These are phyloP conservation scores for Scrobipalpa costella DNA, from an alignment of 2,888 invertebrate species.

Conservation along the genomic window DNA sequence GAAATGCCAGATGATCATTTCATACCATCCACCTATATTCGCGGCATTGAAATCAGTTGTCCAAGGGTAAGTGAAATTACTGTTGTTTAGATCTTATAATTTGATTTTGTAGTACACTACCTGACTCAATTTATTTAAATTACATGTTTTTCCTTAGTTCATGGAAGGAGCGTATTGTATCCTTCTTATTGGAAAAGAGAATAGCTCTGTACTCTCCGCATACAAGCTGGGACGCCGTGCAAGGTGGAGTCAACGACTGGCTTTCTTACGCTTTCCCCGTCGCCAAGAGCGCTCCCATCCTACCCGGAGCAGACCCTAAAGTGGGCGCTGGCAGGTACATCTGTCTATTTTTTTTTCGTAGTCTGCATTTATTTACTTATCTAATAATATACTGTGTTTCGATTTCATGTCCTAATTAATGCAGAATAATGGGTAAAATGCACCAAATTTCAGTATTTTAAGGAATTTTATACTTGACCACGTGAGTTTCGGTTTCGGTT, in stretches of 20 bases:
- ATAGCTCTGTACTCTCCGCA: conserved; percentile 97
- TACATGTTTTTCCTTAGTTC: conserved; percentile 58
- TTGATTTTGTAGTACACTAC: background rate
- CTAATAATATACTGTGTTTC: background rate
- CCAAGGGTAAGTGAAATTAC: conserved; percentile 80
- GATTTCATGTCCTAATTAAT: too few species aligned
- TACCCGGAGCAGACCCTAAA: conserved; percentile 59
- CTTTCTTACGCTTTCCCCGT: conserved; percentile 85
- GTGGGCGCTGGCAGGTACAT: conserved; percentile 77
- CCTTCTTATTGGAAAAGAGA: conserved; percentile 89
- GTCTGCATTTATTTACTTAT: too few species aligned
- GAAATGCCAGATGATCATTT: conserved; percentile 89
- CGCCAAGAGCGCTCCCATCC: conserved; percentile 60
- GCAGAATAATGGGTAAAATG: too few species aligned
- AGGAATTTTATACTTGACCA: too few species aligned
- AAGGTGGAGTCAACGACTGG: conserved; percentile 96
- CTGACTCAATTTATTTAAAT: background rate
- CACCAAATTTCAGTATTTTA: too few species aligned
- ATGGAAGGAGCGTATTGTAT: conserved; percentile 91
- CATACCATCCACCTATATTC: conserved; percentile 98
- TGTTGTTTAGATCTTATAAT: background rate
- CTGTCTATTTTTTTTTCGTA: background rate
- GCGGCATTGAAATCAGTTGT: conserved; percentile 89
- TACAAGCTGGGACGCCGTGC: conserved; percentile 92
- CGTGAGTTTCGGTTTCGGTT: too few species aligned